Evolutionary conservation across 1,140 invertebrate species (phyloP).

Genomic region (Dendroctonus valens): DNA sequence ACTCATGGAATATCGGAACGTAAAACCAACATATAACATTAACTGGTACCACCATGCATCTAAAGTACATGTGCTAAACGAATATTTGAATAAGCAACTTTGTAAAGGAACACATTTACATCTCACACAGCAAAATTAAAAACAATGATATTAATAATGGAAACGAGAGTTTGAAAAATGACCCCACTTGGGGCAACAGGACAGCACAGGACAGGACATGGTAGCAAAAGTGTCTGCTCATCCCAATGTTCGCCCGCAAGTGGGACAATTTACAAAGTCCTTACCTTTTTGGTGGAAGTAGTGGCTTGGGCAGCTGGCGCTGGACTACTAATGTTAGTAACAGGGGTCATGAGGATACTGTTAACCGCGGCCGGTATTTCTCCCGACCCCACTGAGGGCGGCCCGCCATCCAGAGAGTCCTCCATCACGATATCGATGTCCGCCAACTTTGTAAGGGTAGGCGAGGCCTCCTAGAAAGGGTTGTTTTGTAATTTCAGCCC

Average conservation of each 20-base stretch:
- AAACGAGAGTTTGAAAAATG: too few species aligned
- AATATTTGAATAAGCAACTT: background rate
- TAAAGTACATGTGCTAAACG: background rate
- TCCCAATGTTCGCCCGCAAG: too few species aligned
- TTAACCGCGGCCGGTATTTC: slow-evolving; percentile 55
- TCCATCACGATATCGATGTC: slow-evolving; percentile 63
- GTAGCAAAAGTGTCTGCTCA: too few species aligned
- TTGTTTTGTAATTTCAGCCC: slow-evolving; percentile 6
- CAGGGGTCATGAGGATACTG: slow-evolving; percentile 19
- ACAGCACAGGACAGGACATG: too few species aligned
- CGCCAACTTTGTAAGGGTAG: slow-evolving; percentile 57
- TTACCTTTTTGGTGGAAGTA: slow-evolving; percentile 26
- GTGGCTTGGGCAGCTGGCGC: slow-evolving; percentile 7
- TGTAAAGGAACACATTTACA: too few species aligned
- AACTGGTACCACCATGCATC: slow-evolving; percentile 5
- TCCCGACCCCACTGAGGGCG: slow-evolving; percentile 70
- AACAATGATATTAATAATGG: too few species aligned
- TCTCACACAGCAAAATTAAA: too few species aligned
- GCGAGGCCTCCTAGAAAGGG: slow-evolving; percentile 53
- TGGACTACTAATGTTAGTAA: slow-evolving; percentile 10
- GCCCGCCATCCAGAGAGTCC: slow-evolving; percentile 70
- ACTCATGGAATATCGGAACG: slow-evolving; percentile 34
- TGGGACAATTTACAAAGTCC: slow-evolving; percentile 3
- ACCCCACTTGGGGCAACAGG: too few species aligned
- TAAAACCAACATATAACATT: slow-evolving; percentile 6